A percentile compares a stretch with the other conserved stretches of the same genome.
Conservation (phyloP, 2,113 vertebrate genomes). For the Sylvietta virens region DNA sequence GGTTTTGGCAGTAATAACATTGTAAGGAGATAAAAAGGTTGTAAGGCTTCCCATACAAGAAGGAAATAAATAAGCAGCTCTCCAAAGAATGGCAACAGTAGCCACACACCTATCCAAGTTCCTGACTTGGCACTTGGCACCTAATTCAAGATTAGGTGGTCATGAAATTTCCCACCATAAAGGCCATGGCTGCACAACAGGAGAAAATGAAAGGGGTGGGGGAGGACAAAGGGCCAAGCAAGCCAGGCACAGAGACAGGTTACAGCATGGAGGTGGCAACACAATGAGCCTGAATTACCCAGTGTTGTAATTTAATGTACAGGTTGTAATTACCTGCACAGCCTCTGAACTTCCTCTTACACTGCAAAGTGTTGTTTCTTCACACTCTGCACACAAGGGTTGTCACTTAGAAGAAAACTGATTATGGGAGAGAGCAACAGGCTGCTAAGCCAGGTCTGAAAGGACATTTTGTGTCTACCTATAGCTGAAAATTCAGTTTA, state of each 20-base stretch:
- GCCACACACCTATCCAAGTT: background rate
- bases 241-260: background rate
- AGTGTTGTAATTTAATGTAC: background rate
- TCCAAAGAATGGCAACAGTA: background rate
- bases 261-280: background rate
- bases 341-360: conserved; percentile 29
- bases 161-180: background rate
- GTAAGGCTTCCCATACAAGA: background rate
- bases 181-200: rapidly evolving
- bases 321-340: conserved; percentile 15
- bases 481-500: background rate
- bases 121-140: background rate
- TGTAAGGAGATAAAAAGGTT: background rate
- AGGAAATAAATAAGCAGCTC: conserved; percentile 13
- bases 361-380: background rate
- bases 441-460: background rate
- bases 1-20: background rate
- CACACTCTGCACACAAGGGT: background rate
- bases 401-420: conserved; percentile 9
- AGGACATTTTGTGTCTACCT: background rate
- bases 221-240: background rate
- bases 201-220: background rate
- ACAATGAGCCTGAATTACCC: background rate
- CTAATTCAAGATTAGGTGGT: background rate
- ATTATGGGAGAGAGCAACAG: background rate